Percentiles rank a stretch among this genome's conserved stretches.
These are phyloP conservation scores for Atherinomorus stipes DNA, from an alignment of 2,113 vertebrate species.

Conservation along the genomic window DNA sequence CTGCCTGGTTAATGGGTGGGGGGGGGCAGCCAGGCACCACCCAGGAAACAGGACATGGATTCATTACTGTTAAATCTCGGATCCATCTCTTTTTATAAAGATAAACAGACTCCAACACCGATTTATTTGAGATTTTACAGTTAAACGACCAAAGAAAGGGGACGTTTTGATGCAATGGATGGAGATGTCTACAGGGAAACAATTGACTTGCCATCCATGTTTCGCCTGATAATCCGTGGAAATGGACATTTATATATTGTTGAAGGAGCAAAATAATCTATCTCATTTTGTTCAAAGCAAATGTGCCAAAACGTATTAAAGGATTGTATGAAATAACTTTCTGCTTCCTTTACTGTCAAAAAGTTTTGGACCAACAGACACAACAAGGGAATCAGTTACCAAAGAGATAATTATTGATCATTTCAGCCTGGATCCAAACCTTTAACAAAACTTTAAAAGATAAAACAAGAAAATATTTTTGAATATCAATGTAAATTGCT, in stretches of 20 bases:
- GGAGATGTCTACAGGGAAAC: too few relatives aligned
- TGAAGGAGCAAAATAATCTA: too few relatives aligned
- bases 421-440: too few relatives aligned
- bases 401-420: too few relatives aligned
- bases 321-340: too few relatives aligned
- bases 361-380: neutral
- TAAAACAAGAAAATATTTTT: neutral
- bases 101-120: neutral
- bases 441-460: neutral
- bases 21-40: slow-evolving; percentile 25
- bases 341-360: neutral
- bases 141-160: neutral
- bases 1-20: slow-evolving; percentile 13
- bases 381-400: too few relatives aligned
- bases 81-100: neutral
- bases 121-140: neutral
- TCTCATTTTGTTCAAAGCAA: too few relatives aligned
- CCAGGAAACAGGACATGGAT: slow-evolving; percentile 46
- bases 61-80: neutral
- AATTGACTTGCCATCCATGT: too few relatives aligned
- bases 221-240: too few relatives aligned
- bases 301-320: too few relatives aligned
- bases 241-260: too few relatives aligned
- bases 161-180: neutral
- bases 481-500: neutral